A percentile compares a stretch with the other conserved stretches of the same genome.
phyloP scores from a whole-genome alignment of 2,113 vertebrate species.

The Neotragus moschatus region DNA sequence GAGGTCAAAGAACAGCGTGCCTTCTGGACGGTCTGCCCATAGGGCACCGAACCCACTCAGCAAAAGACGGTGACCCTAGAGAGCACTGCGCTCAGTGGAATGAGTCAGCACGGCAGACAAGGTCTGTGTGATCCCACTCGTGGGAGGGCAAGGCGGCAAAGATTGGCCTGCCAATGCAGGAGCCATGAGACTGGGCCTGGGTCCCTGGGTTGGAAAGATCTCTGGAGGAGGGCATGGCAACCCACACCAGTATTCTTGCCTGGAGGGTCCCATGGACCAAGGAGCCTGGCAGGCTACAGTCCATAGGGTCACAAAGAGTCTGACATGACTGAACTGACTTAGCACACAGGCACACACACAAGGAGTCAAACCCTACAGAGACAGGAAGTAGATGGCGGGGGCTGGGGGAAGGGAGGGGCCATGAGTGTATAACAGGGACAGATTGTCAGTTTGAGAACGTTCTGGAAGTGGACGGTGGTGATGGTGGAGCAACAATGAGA shows the following conservation, averaged over 20 bases:
- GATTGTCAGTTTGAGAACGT: neutral
- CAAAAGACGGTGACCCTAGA: accelerated
- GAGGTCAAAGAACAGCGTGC: neutral
- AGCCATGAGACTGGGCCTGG: neutral
- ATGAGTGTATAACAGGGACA: neutral
- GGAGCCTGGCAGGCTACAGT: neutral
- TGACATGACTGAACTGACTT: neutral
- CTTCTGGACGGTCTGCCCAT: accelerated
- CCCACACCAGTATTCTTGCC: neutral
- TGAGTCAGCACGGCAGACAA: accelerated
- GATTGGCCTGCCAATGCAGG: neutral
- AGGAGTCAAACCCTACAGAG: accelerated
- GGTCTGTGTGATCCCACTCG: neutral
- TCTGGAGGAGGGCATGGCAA: neutral
- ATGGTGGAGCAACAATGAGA: accelerated
- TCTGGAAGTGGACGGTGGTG: neutral
- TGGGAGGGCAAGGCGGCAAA: neutral
- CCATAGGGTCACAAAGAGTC: neutral
- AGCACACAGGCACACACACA: neutral
- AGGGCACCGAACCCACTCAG: neutral
- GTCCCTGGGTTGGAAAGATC: neutral
- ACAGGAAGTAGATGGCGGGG: neutral
- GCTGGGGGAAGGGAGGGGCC: accelerated
- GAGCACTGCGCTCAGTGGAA: accelerated
- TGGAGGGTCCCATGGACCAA: neutral